A percentile compares a stretch with the other conserved stretches of the same genome.
phyloP scores from a whole-genome alignment of 2,888 invertebrate species.

The Pandemis corylana region DNA sequence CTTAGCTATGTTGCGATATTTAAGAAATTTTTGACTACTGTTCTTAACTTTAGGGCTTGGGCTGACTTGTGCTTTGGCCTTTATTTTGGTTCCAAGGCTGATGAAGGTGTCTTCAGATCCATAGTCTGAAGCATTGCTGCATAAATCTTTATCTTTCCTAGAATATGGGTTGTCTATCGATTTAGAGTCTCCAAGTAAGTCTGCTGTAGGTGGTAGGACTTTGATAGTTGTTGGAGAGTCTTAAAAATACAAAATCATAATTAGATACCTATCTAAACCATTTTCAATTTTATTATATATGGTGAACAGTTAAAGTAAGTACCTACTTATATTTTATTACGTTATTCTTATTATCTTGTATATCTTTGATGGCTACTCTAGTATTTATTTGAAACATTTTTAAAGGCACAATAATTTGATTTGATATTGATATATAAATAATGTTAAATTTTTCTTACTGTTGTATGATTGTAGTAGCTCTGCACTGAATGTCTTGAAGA shows the following conservation, averaged over 20 bases:
- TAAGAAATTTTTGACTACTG: conserved; percentile 63
- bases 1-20: conserved; percentile 69
- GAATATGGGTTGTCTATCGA: conserved; percentile 50
- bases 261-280: neutral
- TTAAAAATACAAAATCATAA: conserved; percentile 4
- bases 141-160: conserved; percentile 63
- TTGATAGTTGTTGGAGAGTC: conserved; percentile 60
- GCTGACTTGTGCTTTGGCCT: conserved; percentile 76
- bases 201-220: conserved; percentile 73
- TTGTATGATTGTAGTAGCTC: conserved; percentile 72
- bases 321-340: no score
- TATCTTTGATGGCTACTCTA: no score
- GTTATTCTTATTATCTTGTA: no score
- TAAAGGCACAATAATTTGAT: neutral
- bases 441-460: conserved; percentile 55
- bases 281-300: neutral
- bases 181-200: conserved; percentile 63
- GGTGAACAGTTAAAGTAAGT: no score
- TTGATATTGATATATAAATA: neutral
- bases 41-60: conserved; percentile 65
- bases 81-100: conserved; percentile 81
- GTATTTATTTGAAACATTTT: neutral
- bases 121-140: conserved; percentile 78
- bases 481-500: conserved; percentile 71
- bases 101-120: conserved; percentile 82